phyloP scores from a whole-genome alignment of 2,113 vertebrate species.

The Propithecus coquereli region DNA sequence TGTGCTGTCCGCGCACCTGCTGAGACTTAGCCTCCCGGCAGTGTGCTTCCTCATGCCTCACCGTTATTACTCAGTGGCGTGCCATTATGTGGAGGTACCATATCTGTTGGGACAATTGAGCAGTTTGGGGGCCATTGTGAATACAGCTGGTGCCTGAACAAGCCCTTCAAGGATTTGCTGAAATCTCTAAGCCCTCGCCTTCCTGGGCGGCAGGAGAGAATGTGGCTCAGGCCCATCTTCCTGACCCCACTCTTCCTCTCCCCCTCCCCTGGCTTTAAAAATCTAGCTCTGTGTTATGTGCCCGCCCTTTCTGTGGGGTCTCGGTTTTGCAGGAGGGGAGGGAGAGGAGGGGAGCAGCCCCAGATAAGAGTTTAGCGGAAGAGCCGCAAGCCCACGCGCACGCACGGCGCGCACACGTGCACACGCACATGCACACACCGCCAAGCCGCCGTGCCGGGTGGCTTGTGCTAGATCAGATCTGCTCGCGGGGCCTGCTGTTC shows the following conservation, averaged over 20 bases:
- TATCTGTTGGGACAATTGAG: neutral
- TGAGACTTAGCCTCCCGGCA: neutral
- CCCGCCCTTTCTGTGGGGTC: neutral
- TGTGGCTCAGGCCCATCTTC: neutral
- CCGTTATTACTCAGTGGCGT: neutral
- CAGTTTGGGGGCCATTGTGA: fast-evolving
- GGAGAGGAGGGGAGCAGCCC: neutral
- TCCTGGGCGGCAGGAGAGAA: neutral
- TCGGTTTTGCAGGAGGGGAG: neutral
- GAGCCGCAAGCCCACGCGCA: too few relatives aligned
- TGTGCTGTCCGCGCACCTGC: too few relatives aligned
- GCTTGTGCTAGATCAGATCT: neutral
- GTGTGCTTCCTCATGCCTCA: neutral
- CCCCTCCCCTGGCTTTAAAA: neutral
- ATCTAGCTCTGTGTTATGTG: neutral
- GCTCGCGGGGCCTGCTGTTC: too few relatives aligned
- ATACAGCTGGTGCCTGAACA: neutral
- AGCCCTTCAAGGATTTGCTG: neutral
- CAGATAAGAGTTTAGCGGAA: neutral
- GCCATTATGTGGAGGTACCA: too few relatives aligned
- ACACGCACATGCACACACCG: neutral
- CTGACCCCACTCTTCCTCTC: neutral
- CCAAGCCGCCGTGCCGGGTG: neutral
- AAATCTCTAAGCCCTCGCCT: too few relatives aligned
- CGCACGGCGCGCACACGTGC: too few relatives aligned